Evolutionary conservation across 2,797 vertebrate genomes (phyloP), one percentile per base, ranked within the genome.

Genomic region (Agapornis canus): DNA sequence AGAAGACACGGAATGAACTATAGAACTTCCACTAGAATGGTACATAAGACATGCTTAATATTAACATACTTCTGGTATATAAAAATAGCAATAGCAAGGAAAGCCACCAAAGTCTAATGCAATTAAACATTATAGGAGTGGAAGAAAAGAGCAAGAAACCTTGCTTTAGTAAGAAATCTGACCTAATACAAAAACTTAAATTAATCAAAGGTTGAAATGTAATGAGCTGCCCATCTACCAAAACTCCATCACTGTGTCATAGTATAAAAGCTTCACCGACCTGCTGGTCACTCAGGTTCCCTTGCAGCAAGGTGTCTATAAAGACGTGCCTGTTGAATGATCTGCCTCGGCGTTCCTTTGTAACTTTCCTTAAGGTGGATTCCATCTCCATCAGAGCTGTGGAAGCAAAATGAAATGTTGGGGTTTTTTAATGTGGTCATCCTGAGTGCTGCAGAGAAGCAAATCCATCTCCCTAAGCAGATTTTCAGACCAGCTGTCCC

Each of bases 301-400:
- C 98, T 95, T 99, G 98, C 54, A 98, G 97, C 95, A 99, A 98
- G 60, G 97, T 96, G 95, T 99, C 99, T 87, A 99, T 97, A 94
- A 99, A 99, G 77, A 98, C 95, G 0, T 96, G 92, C 52, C 98
- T 98, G 85, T 91, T 98, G 77, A 96, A 97, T 86, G 91, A 98
- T 90, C 96, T 98, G 94, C 97, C 98, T 97, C 98, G 98, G 56
- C 98, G 98, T 70, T 99, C 98, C 94, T 98, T 99, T 49, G 97
- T 98, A 89, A 99, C 97, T 63, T 98, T 99, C 97, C 98, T 98
- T 95, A 99, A 97, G 94, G 98, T 94, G 8, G 98, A 97, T 97
- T 99, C 99, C 98, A 99, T 98, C 91, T 99, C 98, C 54, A 96
- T 94, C 88, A 99, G 97, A 60, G 99, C 99, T 99, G 97, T 72